Evolutionary conservation across 2,797 vertebrate species (phyloP).

Genomic region (Sebastes vulpes): DNA sequence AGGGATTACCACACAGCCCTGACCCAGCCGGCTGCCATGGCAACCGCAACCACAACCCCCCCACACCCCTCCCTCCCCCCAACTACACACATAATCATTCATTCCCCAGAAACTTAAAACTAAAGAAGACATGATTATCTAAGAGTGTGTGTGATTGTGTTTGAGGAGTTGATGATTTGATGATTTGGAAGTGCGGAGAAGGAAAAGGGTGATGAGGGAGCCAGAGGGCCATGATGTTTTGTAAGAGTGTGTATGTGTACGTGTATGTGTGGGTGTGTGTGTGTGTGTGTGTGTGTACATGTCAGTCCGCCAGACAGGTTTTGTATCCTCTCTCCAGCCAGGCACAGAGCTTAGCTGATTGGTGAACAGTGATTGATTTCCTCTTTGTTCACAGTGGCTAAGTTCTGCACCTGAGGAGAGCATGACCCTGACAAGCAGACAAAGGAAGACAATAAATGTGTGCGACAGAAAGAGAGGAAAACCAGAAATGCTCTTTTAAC

Average conservation of each 20-base stretch:
- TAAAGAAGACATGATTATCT: slow-evolving; percentile 55
- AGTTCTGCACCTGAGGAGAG: slow-evolving; percentile 99
- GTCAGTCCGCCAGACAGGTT: slow-evolving; percentile 40
- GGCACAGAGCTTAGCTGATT: slow-evolving; percentile 99
- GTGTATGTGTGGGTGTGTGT: not conserved
- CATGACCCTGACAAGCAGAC: slow-evolving; percentile 79
- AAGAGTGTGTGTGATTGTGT: slow-evolving; percentile 53
- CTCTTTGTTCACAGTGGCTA: slow-evolving; percentile 99
- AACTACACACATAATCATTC: not conserved
- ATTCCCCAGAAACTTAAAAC: slow-evolving; percentile 37
- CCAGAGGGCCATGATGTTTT: slow-evolving; percentile 6
- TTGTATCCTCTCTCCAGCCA: slow-evolving; percentile 89
- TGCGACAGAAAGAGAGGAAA: slow-evolving; percentile 1
- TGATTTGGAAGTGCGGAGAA: slow-evolving; percentile 33
- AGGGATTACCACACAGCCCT: slow-evolving; percentile 99
- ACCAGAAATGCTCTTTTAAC: slow-evolving; percentile 19
- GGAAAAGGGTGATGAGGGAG: slow-evolving; percentile 38
- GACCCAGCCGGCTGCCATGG: slow-evolving; percentile 89
- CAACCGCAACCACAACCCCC: slow-evolving; percentile 72
- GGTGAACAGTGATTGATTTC: slow-evolving; percentile 99
- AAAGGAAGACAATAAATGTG: slow-evolving; percentile 36
- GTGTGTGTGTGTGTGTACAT: not conserved
- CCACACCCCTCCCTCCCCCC: not conserved
- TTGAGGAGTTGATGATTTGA: slow-evolving; percentile 48
- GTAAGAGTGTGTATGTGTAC: slow-evolving; percentile 1